Evolutionary conservation across 2,797 vertebrate species (phyloP).

Genomic region (Eurystomus glaucurus): DNA sequence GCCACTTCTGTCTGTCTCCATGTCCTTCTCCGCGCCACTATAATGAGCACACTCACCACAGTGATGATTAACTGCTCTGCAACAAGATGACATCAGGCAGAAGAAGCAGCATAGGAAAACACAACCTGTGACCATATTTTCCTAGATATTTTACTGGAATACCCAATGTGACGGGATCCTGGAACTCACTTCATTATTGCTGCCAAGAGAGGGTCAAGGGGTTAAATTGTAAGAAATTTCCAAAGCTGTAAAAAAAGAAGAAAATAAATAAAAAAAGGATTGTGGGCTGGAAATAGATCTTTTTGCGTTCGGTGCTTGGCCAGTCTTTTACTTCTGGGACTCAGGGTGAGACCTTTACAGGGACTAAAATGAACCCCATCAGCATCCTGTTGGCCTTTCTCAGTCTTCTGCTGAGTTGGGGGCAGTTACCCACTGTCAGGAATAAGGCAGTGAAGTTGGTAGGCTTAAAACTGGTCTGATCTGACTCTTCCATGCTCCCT

Average conservation of each 20-base stretch:
- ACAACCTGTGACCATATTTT: background rate
- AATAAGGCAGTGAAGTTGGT: background rate
- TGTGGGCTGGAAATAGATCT: background rate
- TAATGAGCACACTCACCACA: background rate
- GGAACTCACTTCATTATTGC: background rate
- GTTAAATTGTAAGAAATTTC: background rate
- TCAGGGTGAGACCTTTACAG: background rate
- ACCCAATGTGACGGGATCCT: background rate
- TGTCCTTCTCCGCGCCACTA: background rate
- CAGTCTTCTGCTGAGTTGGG: background rate
- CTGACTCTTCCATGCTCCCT: background rate
- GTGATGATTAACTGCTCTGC: background rate
- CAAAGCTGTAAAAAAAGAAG: background rate
- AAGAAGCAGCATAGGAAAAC: background rate
- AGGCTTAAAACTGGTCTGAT: background rate
- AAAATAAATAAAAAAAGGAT: fast-evolving
- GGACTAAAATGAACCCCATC: background rate
- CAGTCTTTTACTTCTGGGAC: background rate
- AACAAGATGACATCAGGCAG: background rate
- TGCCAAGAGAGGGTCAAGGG: background rate
- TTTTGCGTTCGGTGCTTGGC: background rate
- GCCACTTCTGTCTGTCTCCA: fast-evolving
- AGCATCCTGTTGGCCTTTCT: background rate
- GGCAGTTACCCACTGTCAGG: background rate
- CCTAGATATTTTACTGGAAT: background rate